These are phyloP conservation scores for Mesorhabditis belari DNA, from an alignment of 2,888 invertebrate species.

Conservation along the genomic window DNA sequence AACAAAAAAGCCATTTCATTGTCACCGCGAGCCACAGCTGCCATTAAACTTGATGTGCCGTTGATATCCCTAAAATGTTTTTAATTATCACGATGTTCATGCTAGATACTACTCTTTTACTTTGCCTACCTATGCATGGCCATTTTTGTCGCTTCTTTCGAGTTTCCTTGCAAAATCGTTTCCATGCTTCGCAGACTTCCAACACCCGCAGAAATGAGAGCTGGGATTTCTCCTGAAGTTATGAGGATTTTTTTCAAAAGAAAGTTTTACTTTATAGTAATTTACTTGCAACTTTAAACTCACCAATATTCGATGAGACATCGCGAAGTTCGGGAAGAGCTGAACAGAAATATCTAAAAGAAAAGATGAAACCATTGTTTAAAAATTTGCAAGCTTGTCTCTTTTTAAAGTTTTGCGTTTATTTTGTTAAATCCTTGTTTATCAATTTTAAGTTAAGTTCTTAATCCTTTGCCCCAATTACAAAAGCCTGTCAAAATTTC, in stretches of 20 bases:
- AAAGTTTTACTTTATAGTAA: too few relatives aligned
- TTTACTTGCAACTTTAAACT: neutral
- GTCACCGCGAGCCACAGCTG: conserved; percentile 36
- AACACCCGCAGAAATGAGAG: conserved; percentile 12
- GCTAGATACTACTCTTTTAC: neutral
- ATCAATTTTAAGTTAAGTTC: too few relatives aligned
- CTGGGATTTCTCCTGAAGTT: conserved; percentile 6
- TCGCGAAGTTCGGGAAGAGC: neutral
- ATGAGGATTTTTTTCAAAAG: too few relatives aligned
- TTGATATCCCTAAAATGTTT: conserved; percentile 28
- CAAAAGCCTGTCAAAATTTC: too few relatives aligned
- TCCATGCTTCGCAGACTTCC: conserved; percentile 14
- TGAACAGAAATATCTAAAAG: neutral
- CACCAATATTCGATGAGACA: neutral
- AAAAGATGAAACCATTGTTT: too few relatives aligned
- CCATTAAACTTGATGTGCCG: conserved; percentile 44
- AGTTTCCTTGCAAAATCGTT: conserved; percentile 8
- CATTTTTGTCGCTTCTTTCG: conserved; percentile 2
- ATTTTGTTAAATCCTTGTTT: too few relatives aligned
- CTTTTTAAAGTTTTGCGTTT: too few relatives aligned
- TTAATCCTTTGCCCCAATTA: too few relatives aligned
- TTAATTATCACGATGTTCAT: neutral
- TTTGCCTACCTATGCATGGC: conserved; percentile 8
- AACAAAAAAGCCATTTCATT: conserved; percentile 39
- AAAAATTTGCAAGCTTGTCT: too few relatives aligned